phyloP scores from a whole-genome alignment of 2,797 vertebrate genomes.

The Kryptolebias ocellatus region DNA sequence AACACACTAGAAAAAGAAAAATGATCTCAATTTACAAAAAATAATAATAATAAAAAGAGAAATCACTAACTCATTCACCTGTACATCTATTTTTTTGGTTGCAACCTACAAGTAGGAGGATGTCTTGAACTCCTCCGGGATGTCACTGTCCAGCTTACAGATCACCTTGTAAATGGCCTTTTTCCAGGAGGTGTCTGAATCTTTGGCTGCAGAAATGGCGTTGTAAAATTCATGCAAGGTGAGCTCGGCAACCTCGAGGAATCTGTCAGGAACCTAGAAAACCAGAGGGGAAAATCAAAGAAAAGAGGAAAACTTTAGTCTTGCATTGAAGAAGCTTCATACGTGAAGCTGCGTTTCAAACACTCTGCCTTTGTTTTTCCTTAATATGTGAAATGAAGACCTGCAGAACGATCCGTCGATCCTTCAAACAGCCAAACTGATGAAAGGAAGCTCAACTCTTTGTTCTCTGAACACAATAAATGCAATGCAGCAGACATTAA shows the following conservation, averaged over 20 bases:
- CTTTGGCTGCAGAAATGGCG: slow-evolving; percentile 88
- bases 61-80: slow-evolving; percentile 7
- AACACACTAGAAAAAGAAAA: slow-evolving; percentile 66
- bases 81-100: slow-evolving; percentile 2
- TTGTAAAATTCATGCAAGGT: slow-evolving; percentile 94
- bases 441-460: slow-evolving; percentile 70
- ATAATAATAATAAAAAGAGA: too few relatives aligned
- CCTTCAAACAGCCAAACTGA: slow-evolving; percentile 69
- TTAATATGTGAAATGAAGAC: slow-evolving; percentile 50
- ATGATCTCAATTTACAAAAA: slow-evolving; percentile 34
- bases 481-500: slow-evolving; percentile 68
- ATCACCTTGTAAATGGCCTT: slow-evolving; percentile 99
- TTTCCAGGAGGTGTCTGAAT: slow-evolving; percentile 96
- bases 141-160: slow-evolving; percentile 95
- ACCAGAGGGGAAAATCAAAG: slow-evolving; percentile 20
- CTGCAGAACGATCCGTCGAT: slow-evolving; percentile 57
- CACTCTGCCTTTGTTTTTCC: slow-evolving; percentile 37
- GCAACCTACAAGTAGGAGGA: slow-evolving; percentile 83
- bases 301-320: slow-evolving; percentile 14
- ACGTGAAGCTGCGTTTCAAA: slow-evolving; percentile 3
- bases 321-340: background rate
- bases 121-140: slow-evolving; percentile 92
- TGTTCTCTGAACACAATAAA: slow-evolving; percentile 74
- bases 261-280: slow-evolving; percentile 90
- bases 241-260: slow-evolving; percentile 92